Percentiles rank a stretch among this genome's conserved stretches.
Conservation (phyloP, 2,113 vertebrate genomes). For the Pseudopipra pipra region DNA sequence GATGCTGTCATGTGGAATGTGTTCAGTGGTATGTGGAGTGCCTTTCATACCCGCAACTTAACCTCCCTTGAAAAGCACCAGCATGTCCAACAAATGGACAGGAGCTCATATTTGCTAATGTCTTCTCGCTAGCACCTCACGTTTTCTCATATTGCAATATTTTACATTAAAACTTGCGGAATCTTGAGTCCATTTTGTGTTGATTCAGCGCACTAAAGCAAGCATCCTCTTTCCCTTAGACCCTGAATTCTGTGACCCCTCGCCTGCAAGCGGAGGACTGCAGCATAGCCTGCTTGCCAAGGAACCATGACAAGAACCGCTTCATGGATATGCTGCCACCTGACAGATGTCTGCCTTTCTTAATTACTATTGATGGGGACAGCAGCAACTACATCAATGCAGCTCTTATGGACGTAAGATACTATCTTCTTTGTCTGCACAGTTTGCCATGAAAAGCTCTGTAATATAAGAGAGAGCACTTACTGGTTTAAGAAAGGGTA, state of each 20-base stretch:
- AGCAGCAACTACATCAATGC: constrained; percentile 99
- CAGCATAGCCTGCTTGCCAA: constrained; percentile 97
- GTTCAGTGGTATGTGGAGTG: neutral
- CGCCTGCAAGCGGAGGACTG: constrained; percentile 97
- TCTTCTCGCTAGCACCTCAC: neutral
- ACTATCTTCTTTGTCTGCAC: constrained; percentile 61
- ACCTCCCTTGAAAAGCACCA: neutral
- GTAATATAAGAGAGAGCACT: neutral
- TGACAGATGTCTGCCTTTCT: constrained; percentile 97
- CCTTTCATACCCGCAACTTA: neutral
- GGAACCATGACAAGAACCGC: constrained; percentile 99
- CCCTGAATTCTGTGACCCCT: constrained; percentile 97
- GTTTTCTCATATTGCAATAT: neutral
- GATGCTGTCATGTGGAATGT: neutral
- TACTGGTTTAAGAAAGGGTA: constrained; percentile 12
- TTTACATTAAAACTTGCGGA: neutral
- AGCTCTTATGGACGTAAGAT: constrained; percentile 98
- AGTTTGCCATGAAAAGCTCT: neutral
- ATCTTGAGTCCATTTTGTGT: neutral
- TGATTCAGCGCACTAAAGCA: neutral
- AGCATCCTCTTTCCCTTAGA: constrained; percentile 73
- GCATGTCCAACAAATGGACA: neutral
- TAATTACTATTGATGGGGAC: constrained; percentile 98
- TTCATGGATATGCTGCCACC: constrained; percentile 99
- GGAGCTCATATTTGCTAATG: neutral